Percentiles rank a stretch among this genome's conserved stretches.
These are phyloP conservation scores for Caenorhabditis plicata DNA, from an alignment of 2,888 invertebrate species.

Conservation along the genomic window DNA sequence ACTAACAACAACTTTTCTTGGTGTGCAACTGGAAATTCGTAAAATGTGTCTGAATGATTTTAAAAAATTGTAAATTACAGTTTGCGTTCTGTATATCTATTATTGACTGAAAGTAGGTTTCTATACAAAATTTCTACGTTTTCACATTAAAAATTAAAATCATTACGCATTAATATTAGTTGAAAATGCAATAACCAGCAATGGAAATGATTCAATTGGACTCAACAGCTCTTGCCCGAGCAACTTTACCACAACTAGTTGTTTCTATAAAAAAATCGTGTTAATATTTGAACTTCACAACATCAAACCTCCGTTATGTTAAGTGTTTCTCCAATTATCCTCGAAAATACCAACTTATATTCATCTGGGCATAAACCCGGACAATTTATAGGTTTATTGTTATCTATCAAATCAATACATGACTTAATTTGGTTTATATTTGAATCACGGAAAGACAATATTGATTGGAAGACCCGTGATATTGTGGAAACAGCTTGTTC, in stretches of 20 bases:
- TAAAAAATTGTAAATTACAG: not conserved
- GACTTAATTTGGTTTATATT: not conserved
- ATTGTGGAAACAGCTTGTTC: not conserved
- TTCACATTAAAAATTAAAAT: not conserved
- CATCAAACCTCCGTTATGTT: constrained; percentile 18
- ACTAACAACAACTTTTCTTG: not conserved
- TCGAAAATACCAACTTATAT: constrained; percentile 7
- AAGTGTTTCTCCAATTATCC: constrained; percentile 10
- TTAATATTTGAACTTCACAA: not conserved
- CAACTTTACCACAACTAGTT: constrained; percentile 25
- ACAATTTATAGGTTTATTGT: not conserved
- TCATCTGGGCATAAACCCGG: constrained; percentile 18
- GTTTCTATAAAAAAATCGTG: constrained; percentile 8
- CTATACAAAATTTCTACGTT: too few relatives aligned
- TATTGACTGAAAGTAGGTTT: too few relatives aligned
- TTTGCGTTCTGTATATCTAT: not conserved
- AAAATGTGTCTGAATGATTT: not conserved
- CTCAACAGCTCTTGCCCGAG: constrained; percentile 26
- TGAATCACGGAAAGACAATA: constrained; percentile 7
- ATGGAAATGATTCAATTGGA: constrained; percentile 27
- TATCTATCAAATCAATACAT: not conserved
- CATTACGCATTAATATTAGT: constrained; percentile 26
- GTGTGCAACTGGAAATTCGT: too few relatives aligned
- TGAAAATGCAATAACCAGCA: constrained; percentile 27
- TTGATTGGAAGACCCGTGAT: constrained; percentile 8